These are phyloP conservation scores for Neoascia interrupta DNA, from an alignment of 2,888 invertebrate species.

Conservation along the genomic window DNA sequence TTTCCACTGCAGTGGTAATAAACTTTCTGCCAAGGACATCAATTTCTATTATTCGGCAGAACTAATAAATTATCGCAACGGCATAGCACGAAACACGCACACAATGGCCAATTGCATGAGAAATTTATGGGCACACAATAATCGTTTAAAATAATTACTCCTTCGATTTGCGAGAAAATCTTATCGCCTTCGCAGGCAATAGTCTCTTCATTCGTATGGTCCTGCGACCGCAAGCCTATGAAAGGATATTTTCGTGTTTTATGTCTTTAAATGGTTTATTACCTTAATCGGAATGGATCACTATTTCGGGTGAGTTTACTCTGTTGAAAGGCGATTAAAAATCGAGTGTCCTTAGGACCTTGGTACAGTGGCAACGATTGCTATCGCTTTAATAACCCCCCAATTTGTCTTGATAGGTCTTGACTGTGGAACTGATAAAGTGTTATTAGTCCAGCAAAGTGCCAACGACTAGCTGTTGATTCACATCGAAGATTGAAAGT, in stretches of 20 bases:
- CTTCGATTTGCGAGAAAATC: slow-evolving; percentile 18
- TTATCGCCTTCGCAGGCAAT: slow-evolving; percentile 16
- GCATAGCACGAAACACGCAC: background rate
- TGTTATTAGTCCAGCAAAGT: slow-evolving; percentile 10
- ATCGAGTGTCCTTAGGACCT: slow-evolving; percentile 3
- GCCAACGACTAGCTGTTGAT: slow-evolving; percentile 32
- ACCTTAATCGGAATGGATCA: slow-evolving; percentile 9
- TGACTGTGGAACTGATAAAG: slow-evolving; percentile 28
- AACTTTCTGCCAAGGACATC: slow-evolving; percentile 2
- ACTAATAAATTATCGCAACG: no score
- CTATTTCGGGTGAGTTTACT: background rate
- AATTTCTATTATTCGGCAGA: slow-evolving; percentile 3
- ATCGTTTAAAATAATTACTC: slow-evolving; percentile 57
- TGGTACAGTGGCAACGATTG: slow-evolving; percentile 3
- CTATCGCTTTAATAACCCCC: slow-evolving; percentile 15
- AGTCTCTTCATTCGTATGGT: no score
- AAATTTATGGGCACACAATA: slow-evolving; percentile 54
- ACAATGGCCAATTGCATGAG: slow-evolving; percentile 43
- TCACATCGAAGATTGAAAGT: no score
- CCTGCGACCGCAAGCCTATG: background rate
- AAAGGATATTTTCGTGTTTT: slow-evolving; percentile 24
- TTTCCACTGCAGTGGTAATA: slow-evolving; percentile 1
- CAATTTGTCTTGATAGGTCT: slow-evolving; percentile 19
- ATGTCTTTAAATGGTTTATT: slow-evolving; percentile 7
- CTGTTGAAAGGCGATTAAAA: no score